Conservation (phyloP, 2,797 vertebrate species). For the Mus minutoides region DNA sequence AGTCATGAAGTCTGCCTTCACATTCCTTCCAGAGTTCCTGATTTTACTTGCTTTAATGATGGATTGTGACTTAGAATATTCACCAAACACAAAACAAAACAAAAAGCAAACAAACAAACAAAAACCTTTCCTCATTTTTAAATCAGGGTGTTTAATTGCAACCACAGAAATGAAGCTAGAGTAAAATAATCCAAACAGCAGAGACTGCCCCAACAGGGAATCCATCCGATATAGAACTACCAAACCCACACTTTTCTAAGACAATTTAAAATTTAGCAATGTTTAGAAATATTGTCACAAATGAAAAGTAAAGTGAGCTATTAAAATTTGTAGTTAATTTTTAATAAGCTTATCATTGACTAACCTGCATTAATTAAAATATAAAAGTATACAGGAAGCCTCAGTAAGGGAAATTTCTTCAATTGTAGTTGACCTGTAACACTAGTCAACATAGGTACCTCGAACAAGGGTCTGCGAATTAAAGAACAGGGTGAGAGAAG, state of each 20-base stretch:
- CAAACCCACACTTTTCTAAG: too few species aligned
- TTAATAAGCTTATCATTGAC: constrained; percentile 14
- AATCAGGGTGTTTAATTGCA: not conserved
- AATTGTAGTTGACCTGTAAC: too few species aligned
- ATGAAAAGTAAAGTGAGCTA: not conserved
- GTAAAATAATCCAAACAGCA: not conserved
- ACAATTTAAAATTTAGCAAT: not conserved
- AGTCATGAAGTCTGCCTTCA: not conserved
- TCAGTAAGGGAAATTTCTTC: constrained; percentile 19
- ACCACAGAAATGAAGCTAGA: not conserved
- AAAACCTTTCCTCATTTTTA: too few species aligned
- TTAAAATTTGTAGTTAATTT: constrained; percentile 13
- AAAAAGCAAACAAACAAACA: too few species aligned
- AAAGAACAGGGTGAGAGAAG: too few species aligned
- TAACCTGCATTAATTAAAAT: not conserved
- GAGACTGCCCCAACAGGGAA: too few species aligned
- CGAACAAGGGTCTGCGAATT: too few species aligned
- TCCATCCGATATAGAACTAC: too few species aligned
- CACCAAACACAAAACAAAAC: too few species aligned
- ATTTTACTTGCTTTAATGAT: not conserved
- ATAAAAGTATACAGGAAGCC: not conserved
- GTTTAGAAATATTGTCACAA: not conserved
- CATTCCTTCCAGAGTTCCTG: not conserved
- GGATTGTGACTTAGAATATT: not conserved
- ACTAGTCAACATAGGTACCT: too few species aligned